Evolutionary conservation across 2,113 vertebrate genomes (phyloP).

Genomic region (Aleadryas rufinucha): DNA sequence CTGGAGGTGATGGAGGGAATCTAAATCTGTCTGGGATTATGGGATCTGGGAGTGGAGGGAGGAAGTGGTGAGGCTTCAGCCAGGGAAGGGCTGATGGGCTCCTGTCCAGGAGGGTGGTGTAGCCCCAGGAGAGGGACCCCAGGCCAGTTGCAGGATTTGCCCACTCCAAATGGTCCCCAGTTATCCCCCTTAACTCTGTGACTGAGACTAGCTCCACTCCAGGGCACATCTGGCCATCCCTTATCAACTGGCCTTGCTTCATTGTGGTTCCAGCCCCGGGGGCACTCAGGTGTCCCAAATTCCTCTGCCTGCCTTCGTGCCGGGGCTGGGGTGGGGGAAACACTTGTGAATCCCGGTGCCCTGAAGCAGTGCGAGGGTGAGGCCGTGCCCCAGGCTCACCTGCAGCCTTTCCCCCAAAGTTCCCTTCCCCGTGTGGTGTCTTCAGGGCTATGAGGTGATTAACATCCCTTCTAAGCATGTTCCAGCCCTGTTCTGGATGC

Average conservation of each 20-base stretch:
- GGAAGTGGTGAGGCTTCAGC: neutral
- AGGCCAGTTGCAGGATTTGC: neutral
- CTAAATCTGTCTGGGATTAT: neutral
- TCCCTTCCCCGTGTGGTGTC: neutral
- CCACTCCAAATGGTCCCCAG: fast-evolving
- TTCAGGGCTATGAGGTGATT: neutral
- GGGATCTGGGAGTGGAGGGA: fast-evolving
- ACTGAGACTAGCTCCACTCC: neutral
- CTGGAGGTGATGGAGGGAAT: neutral
- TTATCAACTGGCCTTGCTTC: neutral
- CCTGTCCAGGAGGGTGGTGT: neutral
- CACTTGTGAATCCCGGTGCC: no score
- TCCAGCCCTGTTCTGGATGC: neutral
- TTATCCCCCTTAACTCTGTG: fast-evolving
- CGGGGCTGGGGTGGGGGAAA: fast-evolving
- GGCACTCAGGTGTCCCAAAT: neutral
- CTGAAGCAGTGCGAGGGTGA: fast-evolving
- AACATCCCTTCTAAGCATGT: neutral
- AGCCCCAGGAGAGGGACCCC: neutral
- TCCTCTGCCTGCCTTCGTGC: neutral
- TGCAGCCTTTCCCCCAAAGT: neutral
- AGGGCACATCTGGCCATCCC: neutral
- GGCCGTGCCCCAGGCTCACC: neutral
- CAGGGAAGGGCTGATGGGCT: neutral
- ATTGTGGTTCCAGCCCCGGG: fast-evolving